phyloP scores from a whole-genome alignment of 2,888 invertebrate species.

The Embidobia sp. region DNA sequence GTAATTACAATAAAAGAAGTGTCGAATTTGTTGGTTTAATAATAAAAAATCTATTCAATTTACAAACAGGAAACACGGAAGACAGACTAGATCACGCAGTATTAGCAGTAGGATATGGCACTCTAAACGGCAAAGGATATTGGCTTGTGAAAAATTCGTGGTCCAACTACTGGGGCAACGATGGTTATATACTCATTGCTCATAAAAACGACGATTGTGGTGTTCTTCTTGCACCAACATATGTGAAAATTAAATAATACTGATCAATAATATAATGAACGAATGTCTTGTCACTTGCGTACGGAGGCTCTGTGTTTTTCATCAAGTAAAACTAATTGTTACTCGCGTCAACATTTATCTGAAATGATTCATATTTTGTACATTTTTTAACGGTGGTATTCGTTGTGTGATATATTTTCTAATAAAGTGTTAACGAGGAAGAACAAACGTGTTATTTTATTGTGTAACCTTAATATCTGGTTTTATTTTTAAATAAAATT shows the following conservation, averaged over 20 bases:
- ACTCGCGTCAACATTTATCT: not conserved
- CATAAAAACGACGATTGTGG: slow-evolving; percentile 96
- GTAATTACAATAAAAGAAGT: too few relatives aligned
- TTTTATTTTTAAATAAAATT: not conserved
- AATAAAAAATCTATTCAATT: not conserved
- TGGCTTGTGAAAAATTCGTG: slow-evolving; percentile 98
- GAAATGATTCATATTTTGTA: slow-evolving; percentile 32
- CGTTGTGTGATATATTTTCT: slow-evolving; percentile 26
- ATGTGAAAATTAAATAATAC: slow-evolving; percentile 82
- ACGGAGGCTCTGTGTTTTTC: slow-evolving; percentile 34
- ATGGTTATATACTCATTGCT: slow-evolving; percentile 96
- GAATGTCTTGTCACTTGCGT: not conserved
- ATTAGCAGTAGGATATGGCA: slow-evolving; percentile 95
- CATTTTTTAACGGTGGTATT: slow-evolving; percentile 1
- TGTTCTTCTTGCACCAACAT: slow-evolving; percentile 93
- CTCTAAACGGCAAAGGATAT: slow-evolving; percentile 90
- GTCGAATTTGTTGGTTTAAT: too few relatives aligned
- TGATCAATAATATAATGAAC: too few relatives aligned
- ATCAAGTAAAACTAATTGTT: slow-evolving; percentile 8
- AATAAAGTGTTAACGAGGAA: too few relatives aligned
- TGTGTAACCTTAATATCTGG: too few relatives aligned
- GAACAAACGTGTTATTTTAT: too few relatives aligned
- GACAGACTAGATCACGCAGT: slow-evolving; percentile 96
- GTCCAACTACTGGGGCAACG: slow-evolving; percentile 99
- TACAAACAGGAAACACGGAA: slow-evolving; percentile 88